Evolutionary conservation across 1,140 invertebrate genomes (phyloP).

Genomic region (Trichogramma pretiosum): DNA sequence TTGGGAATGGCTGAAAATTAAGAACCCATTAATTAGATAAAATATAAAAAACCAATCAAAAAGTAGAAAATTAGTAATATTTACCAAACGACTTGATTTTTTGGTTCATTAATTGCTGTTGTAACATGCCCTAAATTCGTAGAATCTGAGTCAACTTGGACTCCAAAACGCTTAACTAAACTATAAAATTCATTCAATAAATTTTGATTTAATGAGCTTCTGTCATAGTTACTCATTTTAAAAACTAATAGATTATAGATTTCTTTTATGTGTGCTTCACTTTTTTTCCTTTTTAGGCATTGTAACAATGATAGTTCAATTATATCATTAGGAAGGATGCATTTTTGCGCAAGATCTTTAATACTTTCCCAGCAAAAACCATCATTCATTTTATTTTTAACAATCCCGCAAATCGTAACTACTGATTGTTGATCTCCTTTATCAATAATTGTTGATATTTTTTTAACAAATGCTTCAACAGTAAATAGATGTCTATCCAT

Average conservation of each 20-base stretch:
- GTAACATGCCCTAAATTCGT: background rate
- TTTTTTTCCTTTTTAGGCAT: slow-evolving; percentile 8
- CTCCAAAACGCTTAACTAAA: background rate
- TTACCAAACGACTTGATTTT: too few relatives aligned
- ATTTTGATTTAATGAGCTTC: background rate
- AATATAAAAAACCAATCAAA: too few relatives aligned
- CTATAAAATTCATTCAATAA: slow-evolving; percentile 1
- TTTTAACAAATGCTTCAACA: slow-evolving; percentile 4
- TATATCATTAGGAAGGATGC: slow-evolving; percentile 5
- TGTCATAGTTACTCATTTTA: slow-evolving; percentile 4
- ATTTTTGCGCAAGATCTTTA: background rate
- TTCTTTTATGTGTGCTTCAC: slow-evolving; percentile 1
- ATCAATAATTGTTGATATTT: background rate
- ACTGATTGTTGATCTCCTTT: background rate
- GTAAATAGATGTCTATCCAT: background rate
- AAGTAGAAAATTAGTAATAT: too few relatives aligned
- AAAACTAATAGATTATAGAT: slow-evolving; percentile 4
- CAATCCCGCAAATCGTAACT: background rate
- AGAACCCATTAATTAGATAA: too few relatives aligned
- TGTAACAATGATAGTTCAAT: slow-evolving; percentile 7
- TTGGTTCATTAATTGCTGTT: too few relatives aligned
- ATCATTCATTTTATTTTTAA: slow-evolving; percentile 3
- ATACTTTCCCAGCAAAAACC: slow-evolving; percentile 14
- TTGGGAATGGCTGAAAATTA: too few relatives aligned
- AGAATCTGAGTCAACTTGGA: background rate